Conservation (phyloP, 1,140 invertebrate genomes). For the Drosophila melanica region DNA sequence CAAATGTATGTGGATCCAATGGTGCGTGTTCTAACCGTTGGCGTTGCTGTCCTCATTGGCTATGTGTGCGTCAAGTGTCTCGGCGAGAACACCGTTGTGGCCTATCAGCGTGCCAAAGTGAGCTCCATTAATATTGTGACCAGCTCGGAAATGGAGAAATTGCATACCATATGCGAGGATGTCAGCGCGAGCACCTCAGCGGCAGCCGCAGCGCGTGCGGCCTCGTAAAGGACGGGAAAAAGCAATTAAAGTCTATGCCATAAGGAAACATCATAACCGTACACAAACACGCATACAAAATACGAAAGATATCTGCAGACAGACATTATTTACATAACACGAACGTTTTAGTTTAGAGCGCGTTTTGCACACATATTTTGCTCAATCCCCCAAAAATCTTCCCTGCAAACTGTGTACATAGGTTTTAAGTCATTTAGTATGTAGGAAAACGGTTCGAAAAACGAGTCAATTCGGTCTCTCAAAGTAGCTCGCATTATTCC, state of each 20-base stretch:
- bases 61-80: slow-evolving; percentile 93
- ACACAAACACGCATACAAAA: slow-evolving; percentile 18
- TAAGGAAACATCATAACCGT: slow-evolving; percentile 26
- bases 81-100: slow-evolving; percentile 92
- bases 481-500: slow-evolving; percentile 66
- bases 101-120: slow-evolving; percentile 94
- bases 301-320: neutral
- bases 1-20: slow-evolving; percentile 91
- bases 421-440: slow-evolving; percentile 49
- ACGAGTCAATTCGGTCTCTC: slow-evolving; percentile 76
- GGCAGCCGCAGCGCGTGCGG: slow-evolving; percentile 44
- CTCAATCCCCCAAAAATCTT: slow-evolving; percentile 59
- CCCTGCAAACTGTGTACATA: slow-evolving; percentile 66
- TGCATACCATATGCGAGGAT: slow-evolving; percentile 83
- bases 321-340: slow-evolving; percentile 30
- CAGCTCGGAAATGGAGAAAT: slow-evolving; percentile 78
- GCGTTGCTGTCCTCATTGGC: slow-evolving; percentile 91
- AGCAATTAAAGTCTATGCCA: slow-evolving; percentile 18
- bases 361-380: slow-evolving; percentile 68
- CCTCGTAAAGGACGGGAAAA: slow-evolving; percentile 41
- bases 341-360: slow-evolving; percentile 51
- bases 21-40: slow-evolving; percentile 91
- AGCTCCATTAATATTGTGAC: slow-evolving; percentile 92
- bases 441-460: slow-evolving; percentile 57
- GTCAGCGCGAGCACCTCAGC: slow-evolving; percentile 69